Evolutionary conservation across 2,797 vertebrate species (phyloP).

Genomic region (Coregonus ussuriensis): DNA sequence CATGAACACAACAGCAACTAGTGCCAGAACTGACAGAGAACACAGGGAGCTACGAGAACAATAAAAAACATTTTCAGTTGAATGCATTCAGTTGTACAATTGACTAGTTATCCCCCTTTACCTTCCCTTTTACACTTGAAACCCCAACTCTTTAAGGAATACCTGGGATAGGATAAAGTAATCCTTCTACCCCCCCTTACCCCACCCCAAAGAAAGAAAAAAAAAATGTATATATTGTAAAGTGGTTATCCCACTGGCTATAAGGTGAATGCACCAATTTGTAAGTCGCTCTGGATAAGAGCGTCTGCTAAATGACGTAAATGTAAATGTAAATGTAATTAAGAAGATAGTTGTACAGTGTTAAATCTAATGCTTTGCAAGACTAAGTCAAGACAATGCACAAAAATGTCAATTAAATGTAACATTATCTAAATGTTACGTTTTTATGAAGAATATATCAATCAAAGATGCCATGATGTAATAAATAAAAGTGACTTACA

Average conservation of each 20-base stretch:
- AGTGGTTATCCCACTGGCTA: no score
- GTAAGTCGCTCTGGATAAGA: no score
- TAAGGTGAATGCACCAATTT: no score
- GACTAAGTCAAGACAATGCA: neutral
- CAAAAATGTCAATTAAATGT: neutral
- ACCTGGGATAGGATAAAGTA: no score
- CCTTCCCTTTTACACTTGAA: no score
- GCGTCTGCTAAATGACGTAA: no score
- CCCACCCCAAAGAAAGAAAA: no score
- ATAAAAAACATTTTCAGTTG: conserved; percentile 3
- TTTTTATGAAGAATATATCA: conserved; percentile 9
- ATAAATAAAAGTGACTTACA: conserved; percentile 58
- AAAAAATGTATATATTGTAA: no score
- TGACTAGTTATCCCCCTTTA: no score
- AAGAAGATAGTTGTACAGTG: neutral
- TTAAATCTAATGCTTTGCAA: neutral
- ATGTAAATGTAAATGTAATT: no score
- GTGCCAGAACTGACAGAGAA: conserved; percentile 47
- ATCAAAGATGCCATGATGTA: neutral
- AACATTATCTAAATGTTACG: neutral
- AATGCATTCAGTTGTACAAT: neutral
- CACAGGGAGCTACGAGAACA: conserved; percentile 48
- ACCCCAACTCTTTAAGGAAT: no score
- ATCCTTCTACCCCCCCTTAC: no score
- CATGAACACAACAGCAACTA: conserved; percentile 48